Conservation (phyloP, 2,113 vertebrate species). For the Erythrolamprus reginae region DNA sequence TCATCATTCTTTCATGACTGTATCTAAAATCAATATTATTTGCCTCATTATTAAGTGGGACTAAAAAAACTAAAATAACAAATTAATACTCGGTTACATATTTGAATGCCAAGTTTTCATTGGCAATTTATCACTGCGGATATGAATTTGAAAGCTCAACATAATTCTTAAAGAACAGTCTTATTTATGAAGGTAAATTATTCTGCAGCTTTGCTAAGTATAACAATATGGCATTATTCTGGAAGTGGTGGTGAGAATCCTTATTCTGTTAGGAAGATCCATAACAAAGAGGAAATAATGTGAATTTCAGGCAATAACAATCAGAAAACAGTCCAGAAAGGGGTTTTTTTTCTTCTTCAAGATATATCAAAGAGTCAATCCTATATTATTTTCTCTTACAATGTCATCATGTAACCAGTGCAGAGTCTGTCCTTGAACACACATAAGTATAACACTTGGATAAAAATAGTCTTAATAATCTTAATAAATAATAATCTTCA, state of each 20-base stretch:
- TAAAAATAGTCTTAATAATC: not conserved
- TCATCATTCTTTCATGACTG: slow-evolving; percentile 56
- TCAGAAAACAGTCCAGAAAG: not conserved
- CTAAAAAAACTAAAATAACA: slow-evolving; percentile 59
- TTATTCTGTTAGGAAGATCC: not conserved
- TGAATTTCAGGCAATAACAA: not conserved
- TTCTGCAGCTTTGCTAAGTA: not conserved
- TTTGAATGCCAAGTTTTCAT: slow-evolving; percentile 49
- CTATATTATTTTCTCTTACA: not conserved
- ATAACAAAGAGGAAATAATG: not conserved
- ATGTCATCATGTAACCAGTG: not conserved
- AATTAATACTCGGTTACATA: slow-evolving; percentile 54
- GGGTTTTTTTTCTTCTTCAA: not conserved
- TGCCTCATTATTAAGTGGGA: slow-evolving; percentile 65
- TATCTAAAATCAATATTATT: slow-evolving; percentile 72
- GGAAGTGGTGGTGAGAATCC: not conserved
- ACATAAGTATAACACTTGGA: not conserved
- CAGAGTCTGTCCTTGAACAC: not conserved
- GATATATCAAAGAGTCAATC: not conserved
- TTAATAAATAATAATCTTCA: not conserved
- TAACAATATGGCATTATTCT: not conserved
- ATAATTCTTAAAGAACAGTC: slow-evolving; percentile 46
- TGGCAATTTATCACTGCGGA: slow-evolving; percentile 43
- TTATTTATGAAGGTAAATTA: slow-evolving; percentile 7
- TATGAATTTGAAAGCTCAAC: slow-evolving; percentile 50